These are phyloP conservation scores for Ormyrus rosae DNA, from an alignment of 2,888 invertebrate species.

Conservation along the genomic window DNA sequence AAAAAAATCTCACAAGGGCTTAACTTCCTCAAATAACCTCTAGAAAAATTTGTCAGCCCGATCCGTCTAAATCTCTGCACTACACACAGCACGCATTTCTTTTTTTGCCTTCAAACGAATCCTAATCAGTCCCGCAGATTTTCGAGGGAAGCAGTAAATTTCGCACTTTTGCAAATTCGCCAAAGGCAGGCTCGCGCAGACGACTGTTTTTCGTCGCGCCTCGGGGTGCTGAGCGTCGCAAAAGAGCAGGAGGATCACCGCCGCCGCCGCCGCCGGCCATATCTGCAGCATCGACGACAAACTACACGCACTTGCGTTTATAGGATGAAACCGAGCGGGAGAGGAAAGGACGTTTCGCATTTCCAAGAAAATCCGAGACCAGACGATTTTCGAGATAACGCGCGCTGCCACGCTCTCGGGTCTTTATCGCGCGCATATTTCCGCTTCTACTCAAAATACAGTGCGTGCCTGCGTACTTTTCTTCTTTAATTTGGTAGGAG, in stretches of 20 bases:
- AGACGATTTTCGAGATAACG: constrained; percentile 64
- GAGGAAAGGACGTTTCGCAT: constrained; percentile 67
- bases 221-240: neutral
- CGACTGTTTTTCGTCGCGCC: neutral
- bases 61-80: too few species aligned
- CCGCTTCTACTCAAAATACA: constrained; percentile 60
- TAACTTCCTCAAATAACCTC: too few species aligned
- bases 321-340: constrained; percentile 23
- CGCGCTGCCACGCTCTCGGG: constrained; percentile 24
- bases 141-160: too few species aligned
- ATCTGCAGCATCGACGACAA: constrained; percentile 19
- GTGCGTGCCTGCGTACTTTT: constrained; percentile 32
- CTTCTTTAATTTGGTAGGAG: constrained; percentile 9
- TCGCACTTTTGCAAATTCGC: too few species aligned
- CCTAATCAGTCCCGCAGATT: too few species aligned
- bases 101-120: too few species aligned
- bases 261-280: neutral
- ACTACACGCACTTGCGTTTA: constrained; percentile 50
- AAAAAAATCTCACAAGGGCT: too few species aligned
- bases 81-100: too few species aligned
- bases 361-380: constrained; percentile 64
- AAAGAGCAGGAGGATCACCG: neutral
- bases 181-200: neutral
- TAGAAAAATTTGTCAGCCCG: too few species aligned
- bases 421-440: constrained; percentile 62